phyloP scores from a whole-genome alignment of 2,888 invertebrate species.

The Galerucella pusilla region DNA sequence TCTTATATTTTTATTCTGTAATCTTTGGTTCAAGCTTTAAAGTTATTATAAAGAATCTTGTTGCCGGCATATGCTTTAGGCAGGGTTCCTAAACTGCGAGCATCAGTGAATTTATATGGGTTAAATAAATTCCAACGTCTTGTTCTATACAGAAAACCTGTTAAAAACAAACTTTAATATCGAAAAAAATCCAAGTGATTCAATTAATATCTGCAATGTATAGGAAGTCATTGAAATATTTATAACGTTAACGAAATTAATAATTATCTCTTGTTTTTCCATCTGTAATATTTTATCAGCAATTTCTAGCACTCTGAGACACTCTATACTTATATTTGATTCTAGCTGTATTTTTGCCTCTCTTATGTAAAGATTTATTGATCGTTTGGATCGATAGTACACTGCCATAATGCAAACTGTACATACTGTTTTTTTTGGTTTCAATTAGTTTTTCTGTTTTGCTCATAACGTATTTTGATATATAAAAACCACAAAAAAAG shows the following conservation, averaged over 20 bases:
- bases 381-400: constrained; percentile 53
- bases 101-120: no score
- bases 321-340: neutral
- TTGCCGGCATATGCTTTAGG: no score
- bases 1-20: no score
- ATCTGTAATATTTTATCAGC: neutral
- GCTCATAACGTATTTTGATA: constrained; percentile 51
- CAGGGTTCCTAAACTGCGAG: no score
- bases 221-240: neutral
- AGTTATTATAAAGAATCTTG: no score
- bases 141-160: no score
- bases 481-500: neutral
- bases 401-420: constrained; percentile 59
- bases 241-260: neutral
- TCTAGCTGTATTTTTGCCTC: constrained; percentile 62
- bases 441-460: constrained; percentile 58
- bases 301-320: neutral
- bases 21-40: no score
- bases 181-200: no score
- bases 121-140: no score
- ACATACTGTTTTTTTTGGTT: constrained; percentile 54
- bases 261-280: neutral
- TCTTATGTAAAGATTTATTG: constrained; percentile 52
- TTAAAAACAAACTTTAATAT: no score
- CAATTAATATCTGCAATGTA: no score